These are phyloP conservation scores for Cecidostiba fungosa DNA, from an alignment of 2,888 invertebrate genomes.

Conservation along the genomic window DNA sequence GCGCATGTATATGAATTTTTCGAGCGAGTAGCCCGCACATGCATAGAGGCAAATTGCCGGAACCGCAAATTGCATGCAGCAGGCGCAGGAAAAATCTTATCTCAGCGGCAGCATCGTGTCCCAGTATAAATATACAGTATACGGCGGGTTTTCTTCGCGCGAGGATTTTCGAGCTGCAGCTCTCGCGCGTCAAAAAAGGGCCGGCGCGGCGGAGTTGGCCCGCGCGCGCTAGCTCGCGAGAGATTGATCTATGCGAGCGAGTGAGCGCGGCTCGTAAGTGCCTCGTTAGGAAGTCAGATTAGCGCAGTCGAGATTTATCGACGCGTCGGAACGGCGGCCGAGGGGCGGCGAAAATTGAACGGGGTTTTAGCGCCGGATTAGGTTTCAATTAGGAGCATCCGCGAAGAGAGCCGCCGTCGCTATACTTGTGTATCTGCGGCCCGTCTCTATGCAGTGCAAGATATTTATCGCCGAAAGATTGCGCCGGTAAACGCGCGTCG, in stretches of 20 bases:
- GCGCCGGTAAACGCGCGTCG: conserved; percentile 4
- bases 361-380: conserved; percentile 73
- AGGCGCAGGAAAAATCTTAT: conserved; percentile 8
- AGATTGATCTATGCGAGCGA: conserved; percentile 57
- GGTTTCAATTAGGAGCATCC: conserved; percentile 74
- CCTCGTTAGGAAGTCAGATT: conserved; percentile 65
- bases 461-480: conserved; percentile 72
- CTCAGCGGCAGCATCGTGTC: conserved; percentile 4
- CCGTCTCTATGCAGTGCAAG: conserved; percentile 5
- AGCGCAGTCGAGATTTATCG: conserved; percentile 71
- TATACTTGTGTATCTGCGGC: background rate
- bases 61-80: background rate
- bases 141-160: too few relatives aligned
- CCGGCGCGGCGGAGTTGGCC: background rate
- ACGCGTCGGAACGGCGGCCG: conserved; percentile 60
- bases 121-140: background rate
- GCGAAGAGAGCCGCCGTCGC: conserved; percentile 61
- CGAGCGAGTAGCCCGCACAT: too few relatives aligned
- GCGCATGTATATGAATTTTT: conserved; percentile 12
- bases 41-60: conserved; percentile 21
- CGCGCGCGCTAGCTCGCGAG: background rate
- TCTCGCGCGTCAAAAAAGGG: conserved; percentile 1
- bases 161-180: background rate
- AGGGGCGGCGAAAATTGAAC: conserved; percentile 68
- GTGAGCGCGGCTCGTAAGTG: conserved; percentile 46